These are phyloP conservation scores for Polymixis flavicincta DNA, from an alignment of 2,888 invertebrate species.

Conservation along the genomic window DNA sequence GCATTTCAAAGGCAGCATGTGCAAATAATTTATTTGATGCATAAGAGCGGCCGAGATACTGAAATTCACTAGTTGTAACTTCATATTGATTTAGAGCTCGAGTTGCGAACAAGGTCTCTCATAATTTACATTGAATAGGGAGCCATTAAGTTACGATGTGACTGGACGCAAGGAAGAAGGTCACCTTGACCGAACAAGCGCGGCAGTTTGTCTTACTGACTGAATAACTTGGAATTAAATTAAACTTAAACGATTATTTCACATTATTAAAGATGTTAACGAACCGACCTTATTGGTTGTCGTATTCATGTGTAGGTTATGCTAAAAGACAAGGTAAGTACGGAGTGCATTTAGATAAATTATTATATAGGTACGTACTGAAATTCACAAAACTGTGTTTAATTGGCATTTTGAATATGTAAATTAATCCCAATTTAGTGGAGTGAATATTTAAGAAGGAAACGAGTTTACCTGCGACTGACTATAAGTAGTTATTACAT, in stretches of 20 bases:
- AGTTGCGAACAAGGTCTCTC: slow-evolving; percentile 78
- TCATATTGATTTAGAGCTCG: slow-evolving; percentile 71
- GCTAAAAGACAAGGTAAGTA: not conserved
- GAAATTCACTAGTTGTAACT: slow-evolving; percentile 56
- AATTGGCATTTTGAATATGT: slow-evolving; percentile 6
- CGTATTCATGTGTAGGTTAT: slow-evolving; percentile 39
- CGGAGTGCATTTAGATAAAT: slow-evolving; percentile 1
- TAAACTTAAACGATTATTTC: slow-evolving; percentile 55
- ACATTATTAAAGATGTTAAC: slow-evolving; percentile 56
- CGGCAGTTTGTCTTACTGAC: slow-evolving; percentile 74
- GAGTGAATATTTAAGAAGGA: not conserved
- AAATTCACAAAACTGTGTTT: not conserved
- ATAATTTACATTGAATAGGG: slow-evolving; percentile 88
- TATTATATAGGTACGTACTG: not conserved
- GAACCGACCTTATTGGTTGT: slow-evolving; percentile 56
- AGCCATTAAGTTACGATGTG: slow-evolving; percentile 83
- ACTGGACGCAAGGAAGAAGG: slow-evolving; percentile 83
- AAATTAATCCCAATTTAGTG: slow-evolving; percentile 1
- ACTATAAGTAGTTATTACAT: slow-evolving; percentile 48
- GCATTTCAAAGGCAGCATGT: slow-evolving; percentile 68
- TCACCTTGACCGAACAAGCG: slow-evolving; percentile 86
- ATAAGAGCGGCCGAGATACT: slow-evolving; percentile 41
- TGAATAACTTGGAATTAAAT: slow-evolving; percentile 70
- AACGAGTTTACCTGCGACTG: slow-evolving; percentile 10
- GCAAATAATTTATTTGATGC: slow-evolving; percentile 61